Evolutionary conservation across 2,888 invertebrate species (phyloP).

Genomic region (Epinotia ramella): DNA sequence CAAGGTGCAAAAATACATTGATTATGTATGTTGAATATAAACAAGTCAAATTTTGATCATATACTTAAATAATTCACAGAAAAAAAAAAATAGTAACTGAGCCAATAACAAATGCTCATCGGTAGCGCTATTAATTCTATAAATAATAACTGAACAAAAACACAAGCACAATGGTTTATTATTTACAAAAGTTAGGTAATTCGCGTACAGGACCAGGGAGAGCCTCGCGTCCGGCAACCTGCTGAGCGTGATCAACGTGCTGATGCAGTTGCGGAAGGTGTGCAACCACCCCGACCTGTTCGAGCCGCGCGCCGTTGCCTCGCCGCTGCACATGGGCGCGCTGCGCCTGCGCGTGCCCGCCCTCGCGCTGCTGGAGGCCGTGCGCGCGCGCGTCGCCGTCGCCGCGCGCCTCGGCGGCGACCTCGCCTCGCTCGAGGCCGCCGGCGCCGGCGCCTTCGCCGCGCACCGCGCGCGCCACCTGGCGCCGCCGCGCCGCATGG

Average conservation of each 20-base stretch:
- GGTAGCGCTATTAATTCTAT: too few species aligned
- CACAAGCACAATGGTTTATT: too few species aligned
- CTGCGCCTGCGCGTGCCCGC: constrained; percentile 90
- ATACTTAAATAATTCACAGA: too few species aligned
- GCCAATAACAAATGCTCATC: too few species aligned
- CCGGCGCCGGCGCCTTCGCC: constrained; percentile 91
- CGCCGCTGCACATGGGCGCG: constrained; percentile 96
- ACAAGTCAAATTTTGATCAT: too few species aligned
- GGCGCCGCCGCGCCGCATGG: constrained; percentile 86
- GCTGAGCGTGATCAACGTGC: constrained; percentile 97
- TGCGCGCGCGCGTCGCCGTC: constrained; percentile 88
- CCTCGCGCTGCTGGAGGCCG: constrained; percentile 89
- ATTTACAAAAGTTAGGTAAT: background rate
- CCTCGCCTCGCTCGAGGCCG: constrained; percentile 87
- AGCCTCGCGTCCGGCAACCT: constrained; percentile 97
- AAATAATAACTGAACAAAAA: too few species aligned
- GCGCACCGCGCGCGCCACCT: constrained; percentile 92
- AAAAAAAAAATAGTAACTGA: too few species aligned
- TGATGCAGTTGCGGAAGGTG: constrained; percentile 98
- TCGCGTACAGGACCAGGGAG: constrained; percentile 92
- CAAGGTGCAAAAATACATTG: too few species aligned
- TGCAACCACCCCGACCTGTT: constrained; percentile 99
- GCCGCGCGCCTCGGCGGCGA: constrained; percentile 89
- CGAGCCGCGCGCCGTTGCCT: constrained; percentile 97
- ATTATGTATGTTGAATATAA: too few species aligned